Conservation (phyloP, 1,140 invertebrate genomes). For the Plodia interpunctella region DNA sequence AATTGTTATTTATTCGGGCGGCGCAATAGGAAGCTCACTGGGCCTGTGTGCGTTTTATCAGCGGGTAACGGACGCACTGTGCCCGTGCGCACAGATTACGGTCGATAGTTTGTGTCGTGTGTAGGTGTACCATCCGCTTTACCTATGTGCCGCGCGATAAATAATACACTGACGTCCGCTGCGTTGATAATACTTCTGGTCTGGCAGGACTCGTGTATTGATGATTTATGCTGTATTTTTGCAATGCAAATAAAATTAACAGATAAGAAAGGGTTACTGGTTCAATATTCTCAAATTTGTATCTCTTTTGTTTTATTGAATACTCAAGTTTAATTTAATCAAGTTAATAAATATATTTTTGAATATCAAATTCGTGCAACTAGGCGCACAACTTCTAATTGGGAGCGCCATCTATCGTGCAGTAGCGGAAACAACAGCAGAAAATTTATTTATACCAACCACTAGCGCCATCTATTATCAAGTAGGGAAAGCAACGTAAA, state of each 20-base stretch:
- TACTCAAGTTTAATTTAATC: too few species aligned
- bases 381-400: neutral
- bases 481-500: conserved; percentile 26
- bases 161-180: conserved; percentile 14
- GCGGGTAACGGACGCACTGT: conserved; percentile 49
- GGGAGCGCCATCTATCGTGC: conserved; percentile 29
- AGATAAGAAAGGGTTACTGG: too few species aligned
- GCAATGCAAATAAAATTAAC: too few species aligned
- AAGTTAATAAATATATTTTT: too few species aligned
- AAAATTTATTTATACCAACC: neutral
- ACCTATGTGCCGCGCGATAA: conserved; percentile 29
- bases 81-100: conserved; percentile 46
- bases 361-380: neutral
- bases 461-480: conserved; percentile 43
- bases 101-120: conserved; percentile 29
- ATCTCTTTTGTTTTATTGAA: too few species aligned
- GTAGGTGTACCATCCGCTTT: conserved; percentile 55
- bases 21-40: conserved; percentile 43
- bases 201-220: neutral
- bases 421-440: conserved; percentile 15
- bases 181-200: neutral
- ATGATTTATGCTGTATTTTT: neutral
- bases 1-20: conserved; percentile 46
- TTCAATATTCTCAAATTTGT: neutral
- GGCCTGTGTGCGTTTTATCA: conserved; percentile 47